These are phyloP conservation scores for Cynodonichthys magdalenae DNA, from an alignment of 2,797 vertebrate genomes.

Conservation along the genomic window DNA sequence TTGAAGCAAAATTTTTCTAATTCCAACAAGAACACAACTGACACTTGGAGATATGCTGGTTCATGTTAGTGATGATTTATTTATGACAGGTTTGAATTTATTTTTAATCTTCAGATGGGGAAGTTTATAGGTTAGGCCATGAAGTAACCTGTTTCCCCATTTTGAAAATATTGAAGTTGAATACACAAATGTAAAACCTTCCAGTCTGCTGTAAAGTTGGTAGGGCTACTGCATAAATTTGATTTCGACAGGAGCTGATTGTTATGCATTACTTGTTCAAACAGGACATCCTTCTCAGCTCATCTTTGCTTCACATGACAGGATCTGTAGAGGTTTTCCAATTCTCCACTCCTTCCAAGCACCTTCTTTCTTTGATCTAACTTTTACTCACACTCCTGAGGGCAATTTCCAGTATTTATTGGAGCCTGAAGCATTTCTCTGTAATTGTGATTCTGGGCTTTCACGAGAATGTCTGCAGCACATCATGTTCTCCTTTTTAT, in stretches of 20 bases:
- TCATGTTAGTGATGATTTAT: slow-evolving; percentile 49
- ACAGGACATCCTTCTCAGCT: slow-evolving; percentile 7
- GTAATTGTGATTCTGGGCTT: slow-evolving; percentile 20
- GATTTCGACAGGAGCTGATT: slow-evolving; percentile 2
- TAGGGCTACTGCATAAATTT: not conserved
- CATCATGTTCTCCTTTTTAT: slow-evolving; percentile 41
- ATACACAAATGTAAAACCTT: not conserved
- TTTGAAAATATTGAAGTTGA: too few relatives aligned
- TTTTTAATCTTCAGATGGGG: slow-evolving; percentile 23
- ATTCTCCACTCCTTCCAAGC: slow-evolving; percentile 5
- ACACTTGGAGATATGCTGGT: slow-evolving; percentile 35
- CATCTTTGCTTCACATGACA: slow-evolving; percentile 6
- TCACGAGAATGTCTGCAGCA: slow-evolving; percentile 32
- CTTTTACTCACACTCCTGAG: slow-evolving; percentile 8
- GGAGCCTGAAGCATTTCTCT: slow-evolving; percentile 15
- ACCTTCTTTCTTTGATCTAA: slow-evolving; percentile 1
- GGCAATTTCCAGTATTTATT: slow-evolving; percentile 19
- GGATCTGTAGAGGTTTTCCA: slow-evolving; percentile 11
- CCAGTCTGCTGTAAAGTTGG: not conserved
- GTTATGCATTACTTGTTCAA: slow-evolving; percentile 12
- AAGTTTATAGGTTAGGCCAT: slow-evolving; percentile 12
- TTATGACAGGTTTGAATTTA: slow-evolving; percentile 42
- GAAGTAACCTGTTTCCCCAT: slow-evolving; percentile 38
- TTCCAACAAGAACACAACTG: slow-evolving; percentile 30
- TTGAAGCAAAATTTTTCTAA: slow-evolving; percentile 34